Conservation (phyloP, 2,888 invertebrate species). For the Drosophila conformis region DNA sequence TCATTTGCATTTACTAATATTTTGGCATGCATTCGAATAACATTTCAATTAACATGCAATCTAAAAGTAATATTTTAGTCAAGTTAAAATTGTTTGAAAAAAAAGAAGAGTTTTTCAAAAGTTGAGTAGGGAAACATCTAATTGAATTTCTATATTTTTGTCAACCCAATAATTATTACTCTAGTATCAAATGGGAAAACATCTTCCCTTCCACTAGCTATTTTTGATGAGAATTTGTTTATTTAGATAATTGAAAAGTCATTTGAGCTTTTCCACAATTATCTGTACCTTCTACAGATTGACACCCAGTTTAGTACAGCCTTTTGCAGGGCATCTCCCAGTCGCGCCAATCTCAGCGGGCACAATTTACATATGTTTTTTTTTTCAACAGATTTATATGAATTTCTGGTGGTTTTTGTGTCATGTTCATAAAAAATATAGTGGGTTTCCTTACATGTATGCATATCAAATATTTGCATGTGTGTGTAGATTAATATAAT, state of each 20-base stretch:
- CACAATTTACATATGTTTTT: background rate
- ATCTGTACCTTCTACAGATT: background rate
- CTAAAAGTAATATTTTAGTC: background rate
- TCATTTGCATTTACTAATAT: slow-evolving; percentile 32
- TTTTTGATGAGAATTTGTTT: accelerated
- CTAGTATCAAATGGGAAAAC: background rate
- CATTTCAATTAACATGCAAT: slow-evolving; percentile 27
- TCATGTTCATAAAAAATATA: background rate
- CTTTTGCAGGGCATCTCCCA: background rate
- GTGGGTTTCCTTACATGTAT: background rate
- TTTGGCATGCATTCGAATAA: slow-evolving; percentile 40
- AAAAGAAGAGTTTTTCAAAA: background rate
- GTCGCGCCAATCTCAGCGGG: background rate
- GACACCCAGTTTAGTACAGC: background rate
- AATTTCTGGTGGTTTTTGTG: slow-evolving; percentile 8
- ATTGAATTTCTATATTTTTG: background rate
- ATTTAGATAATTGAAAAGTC: background rate
- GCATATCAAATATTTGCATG: background rate
- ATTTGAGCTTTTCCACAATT: background rate
- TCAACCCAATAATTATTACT: background rate
- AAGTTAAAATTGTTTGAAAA: background rate
- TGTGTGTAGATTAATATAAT: slow-evolving; percentile 25
- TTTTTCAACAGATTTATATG: slow-evolving; percentile 4
- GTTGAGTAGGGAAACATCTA: background rate
- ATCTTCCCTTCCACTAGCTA: background rate